phyloP scores from a whole-genome alignment of 2,797 vertebrate genomes.

The Leucoraja ocellata region DNA sequence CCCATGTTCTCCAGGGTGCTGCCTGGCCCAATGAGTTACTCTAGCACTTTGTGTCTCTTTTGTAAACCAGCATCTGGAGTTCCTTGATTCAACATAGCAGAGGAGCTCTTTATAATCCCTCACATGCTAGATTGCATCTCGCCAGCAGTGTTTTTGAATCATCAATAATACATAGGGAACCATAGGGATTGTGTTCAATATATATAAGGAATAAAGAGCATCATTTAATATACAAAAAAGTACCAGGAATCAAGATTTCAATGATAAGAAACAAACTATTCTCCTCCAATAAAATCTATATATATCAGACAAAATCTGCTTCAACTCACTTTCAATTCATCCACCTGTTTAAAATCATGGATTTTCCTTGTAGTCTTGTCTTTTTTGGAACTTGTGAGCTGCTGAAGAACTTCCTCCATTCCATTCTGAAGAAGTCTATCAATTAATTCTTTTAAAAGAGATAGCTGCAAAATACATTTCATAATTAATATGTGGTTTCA shows the following conservation, averaged over 20 bases:
- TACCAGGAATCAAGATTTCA: too few relatives aligned
- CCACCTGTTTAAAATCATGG: slow-evolving; percentile 54
- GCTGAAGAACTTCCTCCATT: slow-evolving; percentile 61
- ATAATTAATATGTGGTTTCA: background rate
- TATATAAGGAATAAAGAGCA: background rate
- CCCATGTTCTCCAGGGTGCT: too few relatives aligned
- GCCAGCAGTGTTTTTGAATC: too few relatives aligned
- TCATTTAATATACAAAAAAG: background rate
- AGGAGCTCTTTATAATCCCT: too few relatives aligned
- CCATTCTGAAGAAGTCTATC: slow-evolving; percentile 66
- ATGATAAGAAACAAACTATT: too few relatives aligned
- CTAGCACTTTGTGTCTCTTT: too few relatives aligned
- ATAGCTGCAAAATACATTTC: slow-evolving; percentile 57
- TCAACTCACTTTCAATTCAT: slow-evolving; percentile 53
- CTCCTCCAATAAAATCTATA: background rate
- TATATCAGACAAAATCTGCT: background rate
- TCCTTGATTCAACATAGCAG: too few relatives aligned
- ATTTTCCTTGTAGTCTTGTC: slow-evolving; percentile 50
- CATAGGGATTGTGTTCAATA: background rate
- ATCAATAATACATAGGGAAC: background rate
- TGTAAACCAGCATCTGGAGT: too few relatives aligned
- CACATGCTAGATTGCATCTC: too few relatives aligned
- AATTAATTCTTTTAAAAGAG: slow-evolving; percentile 72
- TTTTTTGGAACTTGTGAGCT: slow-evolving; percentile 52
- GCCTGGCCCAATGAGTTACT: too few relatives aligned